Evolutionary conservation across 2,888 invertebrate species (phyloP).

Genomic region (Parelbella ahira): DNA sequence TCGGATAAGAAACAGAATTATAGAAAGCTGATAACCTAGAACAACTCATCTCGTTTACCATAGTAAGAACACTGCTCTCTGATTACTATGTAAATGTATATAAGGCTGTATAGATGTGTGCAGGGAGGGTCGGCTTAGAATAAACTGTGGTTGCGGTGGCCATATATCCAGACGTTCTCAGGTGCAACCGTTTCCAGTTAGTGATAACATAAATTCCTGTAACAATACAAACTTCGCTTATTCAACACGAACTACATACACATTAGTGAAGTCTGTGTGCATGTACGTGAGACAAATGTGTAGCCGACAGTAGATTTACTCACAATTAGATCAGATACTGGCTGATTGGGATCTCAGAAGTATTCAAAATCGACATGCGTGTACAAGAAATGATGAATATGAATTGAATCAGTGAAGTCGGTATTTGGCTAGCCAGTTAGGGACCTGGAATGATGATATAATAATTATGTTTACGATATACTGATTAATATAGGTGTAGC

Average conservation of each 20-base stretch:
- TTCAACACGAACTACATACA: slow-evolving; percentile 6
- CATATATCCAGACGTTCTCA: slow-evolving; percentile 23
- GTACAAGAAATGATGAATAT: too few relatives aligned
- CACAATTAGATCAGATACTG: too few relatives aligned
- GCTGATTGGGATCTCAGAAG: too few relatives aligned
- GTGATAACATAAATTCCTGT: slow-evolving; percentile 22
- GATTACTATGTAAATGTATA: slow-evolving; percentile 14
- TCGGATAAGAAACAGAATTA: background rate
- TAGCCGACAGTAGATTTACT: too few relatives aligned
- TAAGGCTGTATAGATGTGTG: too few relatives aligned
- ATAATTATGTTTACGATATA: too few relatives aligned
- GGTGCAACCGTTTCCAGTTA: slow-evolving; percentile 20
- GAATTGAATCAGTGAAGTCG: too few relatives aligned
- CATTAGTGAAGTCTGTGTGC: background rate
- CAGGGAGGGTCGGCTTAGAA: slow-evolving; percentile 15
- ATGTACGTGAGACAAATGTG: too few relatives aligned
- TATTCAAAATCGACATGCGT: too few relatives aligned
- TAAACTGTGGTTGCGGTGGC: slow-evolving; percentile 23
- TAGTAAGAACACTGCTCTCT: slow-evolving; percentile 4
- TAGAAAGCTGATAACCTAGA: slow-evolving; percentile 23
- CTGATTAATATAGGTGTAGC: too few relatives aligned
- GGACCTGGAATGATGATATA: too few relatives aligned
- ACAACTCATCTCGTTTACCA: slow-evolving; percentile 15
- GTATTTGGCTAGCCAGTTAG: too few relatives aligned
- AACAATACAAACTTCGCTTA: slow-evolving; percentile 18